These are phyloP conservation scores for fruit fly (Drosophila melanogaster) DNA, from an alignment of 1,140 invertebrate species.

Conservation along the genomic window DNA sequence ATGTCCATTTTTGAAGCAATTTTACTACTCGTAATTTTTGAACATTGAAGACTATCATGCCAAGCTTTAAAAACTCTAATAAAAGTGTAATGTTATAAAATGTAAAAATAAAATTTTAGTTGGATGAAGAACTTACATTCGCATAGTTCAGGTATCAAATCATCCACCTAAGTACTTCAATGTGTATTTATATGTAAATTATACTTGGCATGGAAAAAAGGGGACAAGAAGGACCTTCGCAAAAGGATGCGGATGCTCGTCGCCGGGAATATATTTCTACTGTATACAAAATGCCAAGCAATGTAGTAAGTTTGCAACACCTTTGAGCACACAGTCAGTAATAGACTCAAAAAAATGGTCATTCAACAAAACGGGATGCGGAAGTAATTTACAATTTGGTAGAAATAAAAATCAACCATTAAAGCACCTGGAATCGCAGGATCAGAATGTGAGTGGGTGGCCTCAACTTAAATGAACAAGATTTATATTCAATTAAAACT, in stretches of 20 bases:
- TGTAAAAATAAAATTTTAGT: no score
- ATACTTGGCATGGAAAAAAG: slow-evolving; percentile 58
- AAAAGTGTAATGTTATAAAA: no score
- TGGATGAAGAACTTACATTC: neutral
- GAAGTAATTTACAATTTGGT: slow-evolving; percentile 81
- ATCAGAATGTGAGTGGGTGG: slow-evolving; percentile 72
- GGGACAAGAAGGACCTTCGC: slow-evolving; percentile 47
- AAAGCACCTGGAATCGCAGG: slow-evolving; percentile 54
- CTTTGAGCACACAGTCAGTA: slow-evolving; percentile 41
- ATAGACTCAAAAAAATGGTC: slow-evolving; percentile 44
- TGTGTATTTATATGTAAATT: slow-evolving; percentile 83
- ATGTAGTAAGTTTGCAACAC: slow-evolving; percentile 57
- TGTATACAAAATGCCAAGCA: slow-evolving; percentile 58
- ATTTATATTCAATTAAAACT: slow-evolving; percentile 82
- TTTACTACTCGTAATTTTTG: no score
- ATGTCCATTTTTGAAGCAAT: no score
- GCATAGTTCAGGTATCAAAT: slow-evolving; percentile 17
- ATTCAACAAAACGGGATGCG: slow-evolving; percentile 71
- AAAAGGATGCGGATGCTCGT: slow-evolving; percentile 68
- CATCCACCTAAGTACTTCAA: slow-evolving; percentile 61
- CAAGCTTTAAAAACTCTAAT: no score
- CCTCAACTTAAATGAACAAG: slow-evolving; percentile 75
- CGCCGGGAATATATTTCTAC: slow-evolving; percentile 64
- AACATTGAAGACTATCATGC: no score
- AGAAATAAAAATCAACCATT: slow-evolving; percentile 51